Conservation (phyloP, 2,797 vertebrate species). For the Tenualosa thibaudeaui region DNA sequence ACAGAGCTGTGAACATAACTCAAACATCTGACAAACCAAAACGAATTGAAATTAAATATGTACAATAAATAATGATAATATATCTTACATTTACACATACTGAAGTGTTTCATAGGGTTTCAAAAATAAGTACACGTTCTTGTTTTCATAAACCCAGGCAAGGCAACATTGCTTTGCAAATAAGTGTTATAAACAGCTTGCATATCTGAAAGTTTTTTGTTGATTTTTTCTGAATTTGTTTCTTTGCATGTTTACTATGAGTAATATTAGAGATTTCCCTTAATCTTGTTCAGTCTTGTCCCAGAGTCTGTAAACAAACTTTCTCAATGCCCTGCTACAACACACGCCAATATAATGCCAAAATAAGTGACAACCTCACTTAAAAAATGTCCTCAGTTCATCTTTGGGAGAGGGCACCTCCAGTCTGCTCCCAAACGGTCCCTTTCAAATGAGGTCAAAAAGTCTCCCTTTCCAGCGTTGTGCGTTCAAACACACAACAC, state of each 20-base stretch:
- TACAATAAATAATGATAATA: constrained; percentile 60
- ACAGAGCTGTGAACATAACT: constrained; percentile 64
- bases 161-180: constrained; percentile 53
- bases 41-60: constrained; percentile 79
- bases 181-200: constrained; percentile 33
- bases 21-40: constrained; percentile 60
- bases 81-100: constrained; percentile 42
- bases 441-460: constrained; percentile 40
- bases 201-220: constrained; percentile 42
- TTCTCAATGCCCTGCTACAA: constrained; percentile 4
- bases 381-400: not conserved
- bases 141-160: constrained; percentile 51
- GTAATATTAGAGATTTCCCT: constrained; percentile 11
- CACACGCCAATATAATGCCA: not conserved
- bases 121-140: constrained; percentile 53
- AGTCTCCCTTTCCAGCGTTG: constrained; percentile 25
- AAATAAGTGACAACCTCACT: not conserved
- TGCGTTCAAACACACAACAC: not conserved
- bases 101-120: constrained; percentile 53
- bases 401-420: constrained; percentile 53
- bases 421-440: constrained; percentile 37
- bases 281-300: not conserved
- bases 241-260: constrained; percentile 8
- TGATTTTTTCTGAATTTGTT: constrained; percentile 22
- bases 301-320: not conserved